Base-by-base conservation (phyloP, 2,113 vertebrate species). In the Donacobius atricapilla region DNA sequence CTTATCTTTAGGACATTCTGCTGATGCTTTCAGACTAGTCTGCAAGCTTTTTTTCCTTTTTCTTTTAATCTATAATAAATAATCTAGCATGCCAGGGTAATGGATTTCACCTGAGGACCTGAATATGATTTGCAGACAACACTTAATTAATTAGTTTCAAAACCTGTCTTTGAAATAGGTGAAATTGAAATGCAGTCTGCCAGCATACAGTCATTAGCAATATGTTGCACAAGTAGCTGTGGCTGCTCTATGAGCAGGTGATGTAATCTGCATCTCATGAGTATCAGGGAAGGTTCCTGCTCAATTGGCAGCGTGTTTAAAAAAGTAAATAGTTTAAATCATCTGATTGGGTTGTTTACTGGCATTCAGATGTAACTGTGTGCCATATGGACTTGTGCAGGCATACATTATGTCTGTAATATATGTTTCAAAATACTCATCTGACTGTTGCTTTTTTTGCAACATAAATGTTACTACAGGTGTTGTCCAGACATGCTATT, bases 91-190 rank as follows among this genome's bases (percentile, higher is more conserved):
- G 70, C 57, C 45, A 89, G 31, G 69, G 37, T 93, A 89, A 87
- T 93, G 73, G 31, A 92, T 95, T 91, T 94, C 75, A 97, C 92
- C 63, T 85, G 82, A 94, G 77, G 89, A 84, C 86, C 50, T 93
- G 54, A 70, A 61, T 37, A 19, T 73, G 63, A 50, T 96, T 86
- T 93, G 50, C 50, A 86, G 87, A 76, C 64, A 91, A 77, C 90
- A 93, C 82, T 93, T 95, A 92, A 94, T 94, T 94, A 96, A 91
- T 96, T 96, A 80, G 63, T 85, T 96, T 93, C 91, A 91, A 64
- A 91, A 92, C 68, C 39, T 77, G 87, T 70, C 82, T 95, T 94
- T 94, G 91, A 81, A 96, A 92, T 58, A 83, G 80, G 71, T 75
- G 89, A 92, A 90, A 93, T 54, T 70, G 80, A 89, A 94, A 66